phyloP scores from a whole-genome alignment of 2,797 vertebrate species.

The Amphiprion clarkii region DNA sequence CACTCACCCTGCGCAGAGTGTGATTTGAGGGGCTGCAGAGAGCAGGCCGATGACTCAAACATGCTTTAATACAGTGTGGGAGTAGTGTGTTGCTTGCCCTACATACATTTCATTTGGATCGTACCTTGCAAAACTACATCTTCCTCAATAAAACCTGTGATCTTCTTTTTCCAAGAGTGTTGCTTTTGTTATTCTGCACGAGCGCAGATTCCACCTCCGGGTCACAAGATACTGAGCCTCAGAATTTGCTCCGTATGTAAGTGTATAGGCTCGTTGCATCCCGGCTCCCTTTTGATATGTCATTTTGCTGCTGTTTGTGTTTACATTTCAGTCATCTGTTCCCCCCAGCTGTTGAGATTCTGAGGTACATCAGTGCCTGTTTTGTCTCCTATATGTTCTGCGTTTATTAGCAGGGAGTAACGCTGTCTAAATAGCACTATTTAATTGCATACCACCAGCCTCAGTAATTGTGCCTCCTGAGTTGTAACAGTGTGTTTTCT shows the following conservation, averaged over 20 bases:
- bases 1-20: conserved; percentile 49
- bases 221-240: conserved; percentile 6
- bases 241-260: conserved; percentile 15
- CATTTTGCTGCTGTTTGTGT: conserved; percentile 41
- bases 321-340: conserved; percentile 69
- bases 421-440: conserved; percentile 69
- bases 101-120: conserved; percentile 72
- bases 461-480: conserved; percentile 79
- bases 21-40: conserved; percentile 60
- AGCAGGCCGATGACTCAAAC: conserved; percentile 59
- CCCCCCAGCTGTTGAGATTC: conserved; percentile 61
- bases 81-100: conserved; percentile 65
- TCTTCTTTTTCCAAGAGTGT: conserved; percentile 53
- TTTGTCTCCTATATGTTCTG: conserved; percentile 64
- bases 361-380: conserved; percentile 42
- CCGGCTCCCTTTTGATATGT: conserved; percentile 46
- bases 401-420: conserved; percentile 67
- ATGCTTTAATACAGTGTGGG: conserved; percentile 65
- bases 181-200: conserved; percentile 39
- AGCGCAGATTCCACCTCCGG: conserved; percentile 15
- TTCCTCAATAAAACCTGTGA: conserved; percentile 76
- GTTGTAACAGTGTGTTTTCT: conserved; percentile 77
- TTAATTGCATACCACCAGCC: conserved; percentile 75
- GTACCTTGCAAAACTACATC: conserved; percentile 59
- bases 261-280: neutral